Conservation (phyloP, 2,797 vertebrate species). For the Enteromius anoplus region DNA sequence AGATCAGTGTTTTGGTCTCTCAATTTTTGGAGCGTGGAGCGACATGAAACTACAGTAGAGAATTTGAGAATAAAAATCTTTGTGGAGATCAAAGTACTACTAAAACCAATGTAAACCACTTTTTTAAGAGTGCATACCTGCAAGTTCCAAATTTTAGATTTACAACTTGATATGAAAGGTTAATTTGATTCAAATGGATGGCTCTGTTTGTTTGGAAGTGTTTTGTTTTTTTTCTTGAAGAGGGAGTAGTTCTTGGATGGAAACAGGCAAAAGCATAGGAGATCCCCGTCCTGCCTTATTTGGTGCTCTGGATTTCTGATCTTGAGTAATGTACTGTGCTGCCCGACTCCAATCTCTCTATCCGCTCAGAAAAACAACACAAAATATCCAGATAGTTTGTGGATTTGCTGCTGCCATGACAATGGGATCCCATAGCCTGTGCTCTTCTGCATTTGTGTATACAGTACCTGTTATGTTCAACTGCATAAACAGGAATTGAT, state of each 20-base stretch:
- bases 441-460: constrained; percentile 31
- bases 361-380: constrained; percentile 21
- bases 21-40: not conserved
- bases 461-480: constrained; percentile 27
- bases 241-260: constrained; percentile 54
- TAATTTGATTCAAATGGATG: not conserved
- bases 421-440: not conserved
- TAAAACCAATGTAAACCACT: not conserved
- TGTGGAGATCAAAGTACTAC: not conserved
- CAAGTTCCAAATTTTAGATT: not conserved
- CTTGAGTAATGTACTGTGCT: constrained; percentile 56
- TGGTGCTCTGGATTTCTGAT: constrained; percentile 68
- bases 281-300: constrained; percentile 67
- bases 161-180: not conserved
- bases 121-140: not conserved
- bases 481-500: constrained; percentile 45
- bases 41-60: not conserved
- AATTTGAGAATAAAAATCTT: not conserved
- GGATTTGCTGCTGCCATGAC: constrained; percentile 42
- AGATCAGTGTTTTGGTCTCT: not conserved
- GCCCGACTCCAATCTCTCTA: constrained; percentile 22
- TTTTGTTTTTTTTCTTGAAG: not conserved
- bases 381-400: constrained; percentile 39
- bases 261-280: constrained; percentile 52
- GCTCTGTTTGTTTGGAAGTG: not conserved